phyloP scores from a whole-genome alignment of 2,888 invertebrate genomes.

The Melieria picta region DNA sequence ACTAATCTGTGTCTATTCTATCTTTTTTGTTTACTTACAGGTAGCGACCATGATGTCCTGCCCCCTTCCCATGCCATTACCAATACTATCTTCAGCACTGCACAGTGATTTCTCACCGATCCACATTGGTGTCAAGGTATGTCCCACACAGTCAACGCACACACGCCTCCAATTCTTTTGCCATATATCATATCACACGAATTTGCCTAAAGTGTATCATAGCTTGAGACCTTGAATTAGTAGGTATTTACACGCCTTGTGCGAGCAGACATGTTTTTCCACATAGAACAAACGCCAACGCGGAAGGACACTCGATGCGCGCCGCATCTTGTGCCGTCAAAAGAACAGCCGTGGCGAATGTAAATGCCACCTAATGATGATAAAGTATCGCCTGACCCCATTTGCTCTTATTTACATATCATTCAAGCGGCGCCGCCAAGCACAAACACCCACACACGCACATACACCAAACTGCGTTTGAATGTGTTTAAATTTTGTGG shows the following conservation, averaged over 20 bases:
- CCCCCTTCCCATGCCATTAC: conserved; percentile 67
- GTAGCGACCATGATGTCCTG: conserved; percentile 68
- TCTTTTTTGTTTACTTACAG: conserved; percentile 49
- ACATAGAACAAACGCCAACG: too few relatives aligned
- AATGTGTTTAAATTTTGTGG: too few relatives aligned
- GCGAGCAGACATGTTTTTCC: too few relatives aligned
- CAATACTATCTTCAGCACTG: conserved; percentile 65
- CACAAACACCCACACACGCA: not conserved
- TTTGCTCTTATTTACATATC: conserved; percentile 26
- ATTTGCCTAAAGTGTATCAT: too few relatives aligned
- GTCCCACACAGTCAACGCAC: conserved; percentile 27
- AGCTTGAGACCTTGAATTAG: too few relatives aligned
- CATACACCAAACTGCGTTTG: not conserved
- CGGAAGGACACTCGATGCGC: too few relatives aligned
- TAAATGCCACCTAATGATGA: conserved; percentile 4
- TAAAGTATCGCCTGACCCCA: too few relatives aligned
- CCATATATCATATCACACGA: too few relatives aligned
- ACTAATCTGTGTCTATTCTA: conserved; percentile 15
- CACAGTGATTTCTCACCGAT: conserved; percentile 65
- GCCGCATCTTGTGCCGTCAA: not conserved
- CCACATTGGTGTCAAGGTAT: conserved; percentile 67
- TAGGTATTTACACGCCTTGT: too few relatives aligned
- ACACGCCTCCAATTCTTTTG: too few relatives aligned
- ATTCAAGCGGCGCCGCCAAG: not conserved
- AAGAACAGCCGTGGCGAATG: conserved; percentile 1